Base-by-base conservation (phyloP, 2,888 invertebrate species). In the Ecdyonurus torrentis region DNA sequence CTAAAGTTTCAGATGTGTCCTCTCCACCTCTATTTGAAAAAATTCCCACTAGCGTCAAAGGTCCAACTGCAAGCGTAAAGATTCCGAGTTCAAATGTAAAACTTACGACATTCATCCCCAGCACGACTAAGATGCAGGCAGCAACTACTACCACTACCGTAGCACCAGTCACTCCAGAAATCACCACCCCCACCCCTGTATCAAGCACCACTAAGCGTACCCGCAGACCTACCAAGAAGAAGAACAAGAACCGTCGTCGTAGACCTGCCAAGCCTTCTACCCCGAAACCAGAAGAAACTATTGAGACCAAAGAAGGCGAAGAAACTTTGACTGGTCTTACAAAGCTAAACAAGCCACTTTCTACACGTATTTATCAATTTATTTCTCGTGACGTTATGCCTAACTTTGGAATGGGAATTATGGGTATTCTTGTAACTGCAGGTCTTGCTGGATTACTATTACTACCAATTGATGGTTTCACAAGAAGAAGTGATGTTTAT, bases 371-470 rank as follows among this genome's bases (percentile, higher is more conserved):
- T 24, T 89, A 88, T 70, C 88, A 86, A 69, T 89, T 86, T 69
- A 74, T 89, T 53, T 86, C 87, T 1, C 78, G 88, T 68, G 88
- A 89, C 76, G 85, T 89, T 0, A 87, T 89, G 85, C 88, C 89
- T 0, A 86, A 86, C 25, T 86, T 89, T 22, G 88, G 89, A 1
- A 85, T 88, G 0, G 87, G 89, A 68, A 75, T 89, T 22, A 82
- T 88, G 15, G 88, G 89, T 1, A 73, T 89, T 55, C 84, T 88
- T 65, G 81, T 88, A 65, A 80, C 86, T 52, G 85, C 86, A 1
- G 89, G 89, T 1, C 72, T 89, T 50, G 89, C 89, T 37, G 85
- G 87, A 62, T 86, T 88, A 68, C 85, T 88, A 72, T 75, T 88
- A 22, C 87, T 87, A 75, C 88, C 89, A 2, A 87, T 88, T 66